Evolutionary conservation across 1,140 invertebrate genomes (phyloP), one percentile per base, ranked within the genome.

Genomic region (Probaryconus sp.): DNA sequence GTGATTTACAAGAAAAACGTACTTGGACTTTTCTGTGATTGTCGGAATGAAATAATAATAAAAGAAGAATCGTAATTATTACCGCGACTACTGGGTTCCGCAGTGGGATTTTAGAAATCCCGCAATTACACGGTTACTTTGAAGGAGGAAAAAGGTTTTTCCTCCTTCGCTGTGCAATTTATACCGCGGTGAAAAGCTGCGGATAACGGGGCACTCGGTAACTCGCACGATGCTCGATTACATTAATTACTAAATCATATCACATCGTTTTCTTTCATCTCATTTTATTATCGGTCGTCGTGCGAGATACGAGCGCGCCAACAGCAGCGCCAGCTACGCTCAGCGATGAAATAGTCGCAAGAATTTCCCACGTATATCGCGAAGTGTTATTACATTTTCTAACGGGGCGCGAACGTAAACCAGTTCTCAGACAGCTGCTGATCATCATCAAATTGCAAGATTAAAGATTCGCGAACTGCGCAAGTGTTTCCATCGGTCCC

Each of bases 231-330:
- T 64, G 37, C 56, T 38, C 63, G 71, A 68, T 68, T 75, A 63
- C 71, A 60, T 69, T 75, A 75, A 75, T 75, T 75, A 69, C 71
- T 69, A 69, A 75, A 75, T 75, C 64, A 68, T 69, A 68, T 75
- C 64, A 64, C 71, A 64, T 58, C 50, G 68, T 9, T 58, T 73
- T 75, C 63, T 65, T 55, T 64, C 58, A 38, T 43, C 47, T 64
- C 40, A 51, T 51, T 63, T 68, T 63, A 67, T 56, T 30, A 63
- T 61, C 43, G 10, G 37, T 42, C 33, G 43, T 58, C 58, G 51
- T 40, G 48, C 63, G 71, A 74, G 33, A 64, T 45, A 61, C 31
- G 55, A 48, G 43, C 33, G 33, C n/a, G n/a, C n/a, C n/a, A 47
- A 30, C 40, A 2, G 14, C 14, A 33, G 30, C 28, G 11, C 21